Evolutionary conservation across 2,888 invertebrate species (phyloP).

Genomic region (Gandaritis pyraliata): DNA sequence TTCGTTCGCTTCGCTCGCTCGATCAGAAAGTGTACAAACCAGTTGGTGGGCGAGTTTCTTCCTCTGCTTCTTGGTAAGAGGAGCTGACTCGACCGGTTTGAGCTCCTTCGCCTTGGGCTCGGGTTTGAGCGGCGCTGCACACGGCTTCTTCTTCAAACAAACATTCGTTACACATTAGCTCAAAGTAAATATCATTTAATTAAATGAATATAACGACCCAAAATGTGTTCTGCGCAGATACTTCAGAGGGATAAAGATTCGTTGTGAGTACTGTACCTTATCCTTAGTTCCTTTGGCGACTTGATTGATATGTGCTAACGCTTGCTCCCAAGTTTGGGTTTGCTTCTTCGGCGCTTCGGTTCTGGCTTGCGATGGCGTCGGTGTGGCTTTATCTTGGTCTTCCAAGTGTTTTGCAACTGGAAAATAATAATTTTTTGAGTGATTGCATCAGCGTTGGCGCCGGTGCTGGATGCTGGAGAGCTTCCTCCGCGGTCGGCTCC

Average conservation of each 20-base stretch:
- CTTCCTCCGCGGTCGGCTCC: too few species aligned
- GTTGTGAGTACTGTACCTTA: slow-evolving; percentile 59
- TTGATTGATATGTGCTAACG: slow-evolving; percentile 76
- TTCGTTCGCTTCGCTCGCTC: too few species aligned
- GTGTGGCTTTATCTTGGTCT: slow-evolving; percentile 30
- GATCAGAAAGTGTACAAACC: slow-evolving; percentile 54
- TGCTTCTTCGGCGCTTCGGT: slow-evolving; percentile 56
- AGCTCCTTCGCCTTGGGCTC: slow-evolving; percentile 47
- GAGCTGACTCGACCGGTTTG: slow-evolving; percentile 48
- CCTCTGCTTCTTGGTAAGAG: slow-evolving; percentile 73
- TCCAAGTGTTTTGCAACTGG: slow-evolving; percentile 41
- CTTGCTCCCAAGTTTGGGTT: slow-evolving; percentile 80
- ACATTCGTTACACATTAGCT: too few species aligned
- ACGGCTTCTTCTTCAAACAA: slow-evolving; percentile 53
- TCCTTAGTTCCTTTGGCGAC: slow-evolving; percentile 69
- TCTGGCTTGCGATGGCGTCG: slow-evolving; percentile 43
- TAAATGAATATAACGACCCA: too few species aligned
- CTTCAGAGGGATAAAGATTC: too few species aligned
- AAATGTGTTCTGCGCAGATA: too few species aligned
- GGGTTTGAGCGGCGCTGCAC: slow-evolving; percentile 22
- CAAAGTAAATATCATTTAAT: too few species aligned
- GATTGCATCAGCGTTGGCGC: too few species aligned
- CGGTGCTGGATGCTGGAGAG: too few species aligned
- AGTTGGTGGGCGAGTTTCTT: slow-evolving; percentile 72
- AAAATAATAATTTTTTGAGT: background rate